phyloP scores from a whole-genome alignment of 37 sponge, comb jelly and placozoan genomes.

The Oopsacas minuta region DNA sequence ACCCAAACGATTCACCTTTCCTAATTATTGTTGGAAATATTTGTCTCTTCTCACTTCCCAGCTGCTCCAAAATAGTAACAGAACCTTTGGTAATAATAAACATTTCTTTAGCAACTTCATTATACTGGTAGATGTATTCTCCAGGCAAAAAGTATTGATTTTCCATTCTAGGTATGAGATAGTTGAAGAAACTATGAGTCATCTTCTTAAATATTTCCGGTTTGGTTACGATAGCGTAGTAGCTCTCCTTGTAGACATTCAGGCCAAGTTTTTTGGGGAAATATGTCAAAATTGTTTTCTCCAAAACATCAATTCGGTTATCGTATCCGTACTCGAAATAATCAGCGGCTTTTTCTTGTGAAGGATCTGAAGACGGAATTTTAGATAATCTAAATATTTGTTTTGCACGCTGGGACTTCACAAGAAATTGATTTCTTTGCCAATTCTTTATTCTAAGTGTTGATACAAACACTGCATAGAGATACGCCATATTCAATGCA shows the following conservation, averaged over 20 bases:
- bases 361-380: neutral
- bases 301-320: neutral
- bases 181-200: constrained; percentile 1
- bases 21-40: neutral
- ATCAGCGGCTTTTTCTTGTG: constrained; percentile 3
- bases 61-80: neutral
- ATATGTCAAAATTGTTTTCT: neutral
- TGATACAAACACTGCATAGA: neutral
- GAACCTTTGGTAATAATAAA: neutral
- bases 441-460: neutral
- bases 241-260: constrained; percentile 2
- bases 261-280: neutral
- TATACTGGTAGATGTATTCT: neutral
- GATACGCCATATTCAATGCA: neutral
- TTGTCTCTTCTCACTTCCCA: neutral
- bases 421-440: neutral
- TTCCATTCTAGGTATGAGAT: neutral
- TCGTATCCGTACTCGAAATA: neutral
- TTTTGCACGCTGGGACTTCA: neutral
- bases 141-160: neutral
- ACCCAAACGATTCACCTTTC: neutral
- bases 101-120: neutral
- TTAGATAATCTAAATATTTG: neutral
- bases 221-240: neutral
- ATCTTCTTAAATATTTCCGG: constrained; percentile 1